Evolutionary conservation across 2,888 invertebrate genomes (phyloP), one percentile per base, ranked within the genome.

Genomic region (Patella pellucida): DNA sequence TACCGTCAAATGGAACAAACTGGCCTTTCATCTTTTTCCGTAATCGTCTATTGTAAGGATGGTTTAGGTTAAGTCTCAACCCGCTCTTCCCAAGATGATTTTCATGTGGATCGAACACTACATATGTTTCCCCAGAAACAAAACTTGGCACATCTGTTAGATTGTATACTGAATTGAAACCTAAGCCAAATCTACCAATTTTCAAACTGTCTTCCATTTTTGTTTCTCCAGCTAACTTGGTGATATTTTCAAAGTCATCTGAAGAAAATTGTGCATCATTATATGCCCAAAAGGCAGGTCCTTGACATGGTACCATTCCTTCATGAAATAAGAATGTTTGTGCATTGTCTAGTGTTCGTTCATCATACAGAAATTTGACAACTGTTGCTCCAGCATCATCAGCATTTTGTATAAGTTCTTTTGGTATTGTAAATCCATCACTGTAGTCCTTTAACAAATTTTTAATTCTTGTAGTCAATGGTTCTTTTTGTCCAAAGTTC

Each of bases 91-190:
- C 83, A 11, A 89, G 79, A 77, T 85, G 83, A 16, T 78, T 86
- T 16, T 81, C 82, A 74, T 89, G 88, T 2, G 90, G 90, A 79
- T 90, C 90, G 76, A 90, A 88, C 9, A 89, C 86, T n/a, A 89
- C 87, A 68, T 89, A 77, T 52, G 82, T 84, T 71, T 86, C 75
- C 14, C 87, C 78, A 71, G 88, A 88, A 14, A 89, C 79, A 70
- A 90, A 87, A 71, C 87, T 88, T n/a, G 89, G 89, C 7, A 88
- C 86, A 81, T 89, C 89, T 11, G 88, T 89, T 4, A 89, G 71
- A 75, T 89, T 89, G 78, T 89, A 89, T 15, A 89, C 88, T 3
- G 87, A 83, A 77, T 88, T 88, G 79, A 89, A 89, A 0, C 89
- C 89, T 11, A 89, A 82, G 19, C 89, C 90, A 82, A 89, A 89